These are phyloP conservation scores for Busseola fusca DNA, from an alignment of 2,888 invertebrate genomes.

Conservation along the genomic window DNA sequence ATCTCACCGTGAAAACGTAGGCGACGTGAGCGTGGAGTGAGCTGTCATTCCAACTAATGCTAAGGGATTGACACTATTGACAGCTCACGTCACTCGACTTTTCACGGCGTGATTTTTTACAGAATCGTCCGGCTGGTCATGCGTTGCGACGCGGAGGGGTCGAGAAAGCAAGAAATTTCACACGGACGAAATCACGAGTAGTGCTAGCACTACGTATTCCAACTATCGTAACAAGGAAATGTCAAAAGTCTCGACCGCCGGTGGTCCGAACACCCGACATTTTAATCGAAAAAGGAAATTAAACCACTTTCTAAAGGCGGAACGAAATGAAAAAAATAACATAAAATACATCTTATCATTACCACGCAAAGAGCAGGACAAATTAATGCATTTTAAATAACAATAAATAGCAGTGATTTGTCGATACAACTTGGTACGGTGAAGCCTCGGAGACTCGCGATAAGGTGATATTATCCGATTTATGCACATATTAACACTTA, in stretches of 20 bases:
- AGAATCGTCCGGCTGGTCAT: not conserved
- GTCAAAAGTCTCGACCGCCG: slow-evolving; percentile 23
- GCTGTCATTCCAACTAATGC: too few relatives aligned
- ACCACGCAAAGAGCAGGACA: slow-evolving; percentile 48
- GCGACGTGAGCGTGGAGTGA: too few relatives aligned
- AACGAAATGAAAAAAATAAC: slow-evolving; percentile 17
- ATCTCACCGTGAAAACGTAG: too few relatives aligned
- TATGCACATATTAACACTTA: slow-evolving; percentile 81
- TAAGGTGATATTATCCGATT: slow-evolving; percentile 72
- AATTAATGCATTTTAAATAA: slow-evolving; percentile 54
- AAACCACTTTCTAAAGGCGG: slow-evolving; percentile 47
- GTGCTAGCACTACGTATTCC: not conserved
- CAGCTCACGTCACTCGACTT: too few relatives aligned
- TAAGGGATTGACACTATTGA: too few relatives aligned
- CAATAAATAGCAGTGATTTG: slow-evolving; percentile 58
- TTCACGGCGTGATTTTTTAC: too few relatives aligned
- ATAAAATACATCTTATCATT: slow-evolving; percentile 51
- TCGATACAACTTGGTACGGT: slow-evolving; percentile 46
- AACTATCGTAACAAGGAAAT: slow-evolving; percentile 28
- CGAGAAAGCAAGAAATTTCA: not conserved
- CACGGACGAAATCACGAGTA: not conserved
- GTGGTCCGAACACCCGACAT: slow-evolving; percentile 50
- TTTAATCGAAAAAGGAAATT: slow-evolving; percentile 49
- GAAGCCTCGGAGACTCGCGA: slow-evolving; percentile 52
- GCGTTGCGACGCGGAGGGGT: not conserved